Evolutionary conservation across 2,113 vertebrate genomes (phyloP), one percentile per base, ranked within the genome.

Genomic region (Xyliphius kryptos): DNA sequence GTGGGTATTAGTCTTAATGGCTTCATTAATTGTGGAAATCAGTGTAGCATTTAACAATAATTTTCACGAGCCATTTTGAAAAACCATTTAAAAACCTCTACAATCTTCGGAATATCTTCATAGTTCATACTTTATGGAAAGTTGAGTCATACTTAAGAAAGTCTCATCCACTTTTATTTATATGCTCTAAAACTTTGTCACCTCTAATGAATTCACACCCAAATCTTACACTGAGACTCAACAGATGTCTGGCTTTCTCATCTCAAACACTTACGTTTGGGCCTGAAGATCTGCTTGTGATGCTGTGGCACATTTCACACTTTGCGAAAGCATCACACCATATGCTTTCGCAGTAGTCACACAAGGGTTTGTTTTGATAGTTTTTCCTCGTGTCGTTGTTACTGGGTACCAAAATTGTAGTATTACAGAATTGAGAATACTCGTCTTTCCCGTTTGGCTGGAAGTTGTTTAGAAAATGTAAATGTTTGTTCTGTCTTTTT

Each of bases 241-340:
- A 55, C 69, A 78, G 74, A 74, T 75, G 70, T 73, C 69, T 53
- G 61, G 55, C 59, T 63, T 69, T 72, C 63, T 66, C 69, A 66
- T 57, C 70, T 54, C 58, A 62, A 53, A 60, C 57, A 61, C 57
- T 56, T 71, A 68, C 65, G 66, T 72, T 77, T 75, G 53, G 54
- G 48, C 59, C 46, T 63, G 36, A 37, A 68, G 70, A 67, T 80
- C 57, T 78, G 67, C 62, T 69, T 54, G 22, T 63, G 37, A 54
- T 61, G 50, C 21, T 16, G 50, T 70, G 66, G 56, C 70, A 68
- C 59, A 57, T 73, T 67, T 70, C 67, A 44, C 56, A 43, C 55
- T 63, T 59, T 44, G 54, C 56, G 62, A 32, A 56, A 36, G 61
- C 43, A 56, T 32, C 57, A 54, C 62, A 46, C 68, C 68, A 53